These are phyloP conservation scores for Erithacus rubecula DNA, from an alignment of 2,797 vertebrate genomes.

Conservation along the genomic window DNA sequence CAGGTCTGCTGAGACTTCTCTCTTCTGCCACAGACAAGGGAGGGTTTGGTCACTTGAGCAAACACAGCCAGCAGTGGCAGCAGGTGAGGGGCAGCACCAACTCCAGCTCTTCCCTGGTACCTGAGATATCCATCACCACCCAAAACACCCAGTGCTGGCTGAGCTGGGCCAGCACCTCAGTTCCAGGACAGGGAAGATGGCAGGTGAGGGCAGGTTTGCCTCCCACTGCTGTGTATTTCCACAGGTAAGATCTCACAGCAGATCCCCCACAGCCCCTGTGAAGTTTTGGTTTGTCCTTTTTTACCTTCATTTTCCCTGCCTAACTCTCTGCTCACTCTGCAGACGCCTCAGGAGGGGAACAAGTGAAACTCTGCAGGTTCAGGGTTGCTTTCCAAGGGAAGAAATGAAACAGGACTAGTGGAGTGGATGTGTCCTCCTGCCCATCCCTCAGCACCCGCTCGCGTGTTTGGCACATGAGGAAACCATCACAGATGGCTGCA, in stretches of 20 bases:
- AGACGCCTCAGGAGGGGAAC: background rate
- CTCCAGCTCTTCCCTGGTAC: background rate
- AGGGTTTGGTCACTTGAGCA: background rate
- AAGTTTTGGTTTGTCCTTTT: background rate
- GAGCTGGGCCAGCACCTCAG: background rate
- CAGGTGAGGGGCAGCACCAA: background rate
- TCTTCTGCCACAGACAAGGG: background rate
- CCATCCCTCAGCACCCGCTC: background rate
- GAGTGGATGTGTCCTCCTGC: background rate
- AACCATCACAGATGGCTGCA: conserved; percentile 49
- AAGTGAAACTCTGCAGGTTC: background rate
- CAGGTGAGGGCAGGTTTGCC: background rate
- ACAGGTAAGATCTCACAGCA: rapidly evolving
- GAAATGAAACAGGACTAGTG: background rate
- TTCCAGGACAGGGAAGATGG: background rate
- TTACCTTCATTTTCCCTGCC: conserved; percentile 19
- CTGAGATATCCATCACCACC: background rate
- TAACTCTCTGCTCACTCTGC: background rate
- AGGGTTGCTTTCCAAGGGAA: background rate
- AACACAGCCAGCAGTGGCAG: background rate
- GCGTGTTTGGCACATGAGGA: conserved; percentile 17
- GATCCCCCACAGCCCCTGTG: rapidly evolving
- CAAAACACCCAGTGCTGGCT: background rate
- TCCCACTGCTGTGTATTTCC: background rate
- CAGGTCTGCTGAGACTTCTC: rapidly evolving